Conservation (phyloP, 2,113 vertebrate genomes). For the Peromyscus polionotus region DNA sequence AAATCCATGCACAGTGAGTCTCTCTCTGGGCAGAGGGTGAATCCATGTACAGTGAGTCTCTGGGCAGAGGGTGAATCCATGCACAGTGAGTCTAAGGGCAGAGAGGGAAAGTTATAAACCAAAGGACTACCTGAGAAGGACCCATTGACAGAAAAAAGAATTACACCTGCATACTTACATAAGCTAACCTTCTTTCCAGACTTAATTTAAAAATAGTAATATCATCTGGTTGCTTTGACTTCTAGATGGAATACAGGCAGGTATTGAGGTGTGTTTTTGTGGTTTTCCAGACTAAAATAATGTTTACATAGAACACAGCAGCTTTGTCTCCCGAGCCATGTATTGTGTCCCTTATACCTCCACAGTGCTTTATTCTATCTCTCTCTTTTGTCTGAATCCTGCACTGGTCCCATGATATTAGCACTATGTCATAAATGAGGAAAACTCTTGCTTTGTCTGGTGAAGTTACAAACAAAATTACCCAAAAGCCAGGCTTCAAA, state of each 20-base stretch:
- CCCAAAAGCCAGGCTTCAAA: slow-evolving; percentile 23
- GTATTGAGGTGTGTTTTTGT: slow-evolving; percentile 20
- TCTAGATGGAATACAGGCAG: slow-evolving; percentile 2
- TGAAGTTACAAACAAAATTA: background rate
- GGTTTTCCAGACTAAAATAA: background rate
- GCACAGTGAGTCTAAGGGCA: background rate
- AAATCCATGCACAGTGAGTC: background rate
- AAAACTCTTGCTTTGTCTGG: background rate
- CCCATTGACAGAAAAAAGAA: background rate
- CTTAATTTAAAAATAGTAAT: background rate
- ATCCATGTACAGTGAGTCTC: background rate
- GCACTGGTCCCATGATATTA: background rate
- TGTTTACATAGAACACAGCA: background rate
- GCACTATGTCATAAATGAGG: background rate
- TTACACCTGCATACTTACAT: background rate
- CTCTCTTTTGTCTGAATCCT: background rate
- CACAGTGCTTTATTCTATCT: background rate
- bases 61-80: background rate
- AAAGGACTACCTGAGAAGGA: background rate
- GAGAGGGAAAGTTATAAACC: background rate
- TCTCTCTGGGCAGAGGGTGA: background rate
- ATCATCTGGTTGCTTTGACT: slow-evolving; percentile 6
- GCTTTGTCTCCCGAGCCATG: background rate
- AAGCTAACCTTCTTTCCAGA: background rate
- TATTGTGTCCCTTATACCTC: background rate